Base-by-base conservation (phyloP, 2,113 vertebrate genomes). In the Nesogale talazaci region DNA sequence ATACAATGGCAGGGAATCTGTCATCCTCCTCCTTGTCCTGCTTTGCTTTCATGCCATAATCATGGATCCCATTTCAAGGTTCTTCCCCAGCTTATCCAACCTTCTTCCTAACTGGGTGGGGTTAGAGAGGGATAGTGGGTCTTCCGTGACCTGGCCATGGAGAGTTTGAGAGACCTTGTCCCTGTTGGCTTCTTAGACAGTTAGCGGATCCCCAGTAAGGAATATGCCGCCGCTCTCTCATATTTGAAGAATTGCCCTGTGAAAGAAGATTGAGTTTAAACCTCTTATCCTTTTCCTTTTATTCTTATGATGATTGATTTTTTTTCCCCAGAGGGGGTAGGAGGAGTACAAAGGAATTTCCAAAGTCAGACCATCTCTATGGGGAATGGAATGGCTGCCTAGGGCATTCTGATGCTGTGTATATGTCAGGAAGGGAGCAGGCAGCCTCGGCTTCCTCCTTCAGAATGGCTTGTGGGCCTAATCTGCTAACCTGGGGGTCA, bases 231-330 rank as follows among this genome's bases (percentile, higher is more conserved):
- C n/a, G 16, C 0, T 46, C 40, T 95, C 29, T 83, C 56, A 52
- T 92, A 84, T 72, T 70, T 72, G 6, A 91, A 93, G 42, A 92
- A 0, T 6, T 76, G 12, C 79, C 38, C 3, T 79, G 34, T 56
- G 34, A 78, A 95, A 91, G 34, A 84, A 72, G 25, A 67, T 77
- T 79, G 46, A 8, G 59, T 61, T 19, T 61, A 72, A 72, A 29
- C 83, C 46, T 52, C 46, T 52, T 52, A 52, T 52, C 14, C 46
- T 52, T 52, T 5, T 11, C 46, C 46, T 52, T 52, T 52, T 52
- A 29, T 72, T 23, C 36, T 91, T 76, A 88, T 91, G 57, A 77
- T 83, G 57, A 77, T 83, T 79, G n/a, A 69, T 92, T 89, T 93
- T 84, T 92, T 23, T 38, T 91, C n/a, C n/a, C n/a, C 29, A 81